phyloP scores from a whole-genome alignment of 1,140 invertebrate genomes.

The Cataglyphis hispanica region DNA sequence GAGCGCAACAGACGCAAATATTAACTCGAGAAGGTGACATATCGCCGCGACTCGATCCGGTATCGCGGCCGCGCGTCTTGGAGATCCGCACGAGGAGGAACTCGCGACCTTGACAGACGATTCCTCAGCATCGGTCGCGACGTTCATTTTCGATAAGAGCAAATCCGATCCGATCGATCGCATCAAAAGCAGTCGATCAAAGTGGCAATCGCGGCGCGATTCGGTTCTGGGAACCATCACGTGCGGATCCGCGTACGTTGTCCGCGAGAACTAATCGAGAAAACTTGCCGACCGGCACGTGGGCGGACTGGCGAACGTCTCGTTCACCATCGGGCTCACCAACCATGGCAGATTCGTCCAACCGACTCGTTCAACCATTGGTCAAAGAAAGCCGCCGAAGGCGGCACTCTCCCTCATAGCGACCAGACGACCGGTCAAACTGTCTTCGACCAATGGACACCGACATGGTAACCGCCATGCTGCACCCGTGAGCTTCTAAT shows the following conservation, averaged over 20 bases:
- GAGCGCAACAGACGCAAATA: constrained; percentile 56
- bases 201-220: constrained; percentile 37
- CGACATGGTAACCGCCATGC: constrained; percentile 71
- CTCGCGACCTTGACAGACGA: background rate
- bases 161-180: constrained; percentile 20
- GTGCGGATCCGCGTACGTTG: constrained; percentile 38
- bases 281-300: constrained; percentile 50
- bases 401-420: constrained; percentile 62
- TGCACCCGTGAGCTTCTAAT: constrained; percentile 74
- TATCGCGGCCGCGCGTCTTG: background rate
- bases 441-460: constrained; percentile 59
- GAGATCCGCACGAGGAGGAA: background rate
- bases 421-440: constrained; percentile 41
- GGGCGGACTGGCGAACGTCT: constrained; percentile 65
- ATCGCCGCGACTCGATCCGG: background rate
- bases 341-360: constrained; percentile 62
- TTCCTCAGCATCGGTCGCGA: background rate
- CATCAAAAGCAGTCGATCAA: constrained; percentile 17
- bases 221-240: constrained; percentile 29
- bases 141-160: constrained; percentile 26
- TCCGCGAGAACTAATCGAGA: constrained; percentile 68
- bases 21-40: constrained; percentile 38
- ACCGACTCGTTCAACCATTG: constrained; percentile 60
- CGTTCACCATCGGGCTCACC: constrained; percentile 59
- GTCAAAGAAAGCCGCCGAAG: constrained; percentile 53